phyloP scores from a whole-genome alignment of 2,797 vertebrate species.

The Cacajao melanocephalus region DNA sequence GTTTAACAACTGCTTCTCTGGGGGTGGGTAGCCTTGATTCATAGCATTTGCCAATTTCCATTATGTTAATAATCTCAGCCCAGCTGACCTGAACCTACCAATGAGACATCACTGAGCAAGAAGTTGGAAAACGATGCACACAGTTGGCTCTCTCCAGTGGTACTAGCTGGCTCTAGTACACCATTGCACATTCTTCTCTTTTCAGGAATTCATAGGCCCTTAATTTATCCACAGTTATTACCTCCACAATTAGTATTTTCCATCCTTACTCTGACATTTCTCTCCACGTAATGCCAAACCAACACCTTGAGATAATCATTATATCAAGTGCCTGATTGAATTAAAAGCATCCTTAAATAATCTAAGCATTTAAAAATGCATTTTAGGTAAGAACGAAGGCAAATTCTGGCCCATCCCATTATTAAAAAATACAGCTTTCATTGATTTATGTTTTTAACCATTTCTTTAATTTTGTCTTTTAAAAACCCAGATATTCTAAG shows the following conservation, averaged over 20 bases:
- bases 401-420: neutral
- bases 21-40: neutral
- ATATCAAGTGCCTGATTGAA: neutral
- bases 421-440: neutral
- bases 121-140: neutral
- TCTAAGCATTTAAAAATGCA: neutral
- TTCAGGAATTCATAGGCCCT: neutral
- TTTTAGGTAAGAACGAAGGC: neutral
- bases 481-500: neutral
- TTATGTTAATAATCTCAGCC: neutral
- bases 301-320: neutral
- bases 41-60: neutral
- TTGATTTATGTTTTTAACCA: slow-evolving; percentile 25
- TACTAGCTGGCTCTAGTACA: neutral
- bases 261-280: neutral
- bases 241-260: neutral
- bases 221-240: neutral
- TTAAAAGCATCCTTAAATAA: neutral
- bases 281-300: neutral
- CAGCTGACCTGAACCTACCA: neutral
- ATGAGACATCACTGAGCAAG: neutral
- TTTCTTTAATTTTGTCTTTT: slow-evolving; percentile 31
- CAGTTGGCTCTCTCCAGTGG: neutral
- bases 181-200: neutral
- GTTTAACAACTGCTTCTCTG: neutral